Base-by-base conservation (phyloP, 2,113 vertebrate genomes). In the Varanus salvator region DNA sequence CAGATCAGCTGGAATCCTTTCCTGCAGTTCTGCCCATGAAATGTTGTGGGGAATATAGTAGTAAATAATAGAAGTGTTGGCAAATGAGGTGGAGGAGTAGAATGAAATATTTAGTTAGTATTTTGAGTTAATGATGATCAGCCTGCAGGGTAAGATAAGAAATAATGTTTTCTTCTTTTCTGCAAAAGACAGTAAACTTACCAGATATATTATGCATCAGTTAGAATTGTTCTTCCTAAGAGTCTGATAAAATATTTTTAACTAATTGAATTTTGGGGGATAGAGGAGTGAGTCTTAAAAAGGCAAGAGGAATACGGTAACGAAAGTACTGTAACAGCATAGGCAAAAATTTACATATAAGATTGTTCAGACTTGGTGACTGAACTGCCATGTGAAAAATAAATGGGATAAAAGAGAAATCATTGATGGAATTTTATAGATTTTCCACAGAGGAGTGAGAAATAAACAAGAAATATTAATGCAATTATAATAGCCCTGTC, bases 401-500 rank as follows among this genome's bases (percentile, higher is more conserved):
- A 91, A 82, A 86, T 60, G 48, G 60, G 52, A 85, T 90, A 85
- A 88, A 88, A 94, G 85, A 88, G 80, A 94, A 31, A 89, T 93
- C 87, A 89, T 87, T 80, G 54, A 93, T 66, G 66, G 96, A 91
- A 93, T 87, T 66, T 88, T 94, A 92, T 86, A 93, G 93, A 92
- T 85, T 87, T 86, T 69, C 81, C 44, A 71, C 23, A 2, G 91
- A 94, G 91, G 69, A 92, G 76, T 89, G 72, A 94, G 88, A 96
- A 93, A 87, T 83, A 93, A 89, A 86, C 85, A 92, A 92, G 94
- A 96, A 96, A 94, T 93, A 95, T 93, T 94, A 97, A 94, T 93
- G 88, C 72, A 93, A 31, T 96, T 97, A 92, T 92, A 95, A 93
- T 81, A 93, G 81, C 71, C 89, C 23, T 94, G 91, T 95, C 93